These are phyloP conservation scores for Eupsilia transversa DNA, from an alignment of 2,888 invertebrate genomes.

Conservation along the genomic window DNA sequence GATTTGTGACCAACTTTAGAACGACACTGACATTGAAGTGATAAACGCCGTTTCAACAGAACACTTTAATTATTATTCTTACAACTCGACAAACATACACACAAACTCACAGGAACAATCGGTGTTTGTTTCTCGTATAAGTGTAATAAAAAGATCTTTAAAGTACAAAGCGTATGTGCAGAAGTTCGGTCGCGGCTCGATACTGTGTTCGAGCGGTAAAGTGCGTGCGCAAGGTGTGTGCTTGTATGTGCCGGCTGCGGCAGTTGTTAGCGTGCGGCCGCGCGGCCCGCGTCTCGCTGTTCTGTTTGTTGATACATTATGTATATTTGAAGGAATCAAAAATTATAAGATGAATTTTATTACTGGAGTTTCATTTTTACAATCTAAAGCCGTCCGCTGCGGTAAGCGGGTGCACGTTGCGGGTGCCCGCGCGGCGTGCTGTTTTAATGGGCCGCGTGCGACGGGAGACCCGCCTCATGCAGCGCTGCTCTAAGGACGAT, in stretches of 20 bases:
- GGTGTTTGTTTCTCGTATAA: conserved; percentile 68
- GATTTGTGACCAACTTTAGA: conserved; percentile 61
- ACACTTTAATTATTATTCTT: conserved; percentile 22
- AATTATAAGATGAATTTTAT: conserved; percentile 89
- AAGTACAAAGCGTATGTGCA: conserved; percentile 90
- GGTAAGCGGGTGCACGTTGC: no score
- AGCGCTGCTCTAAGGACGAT: no score
- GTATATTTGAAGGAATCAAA: conserved; percentile 91
- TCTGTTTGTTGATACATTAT: conserved; percentile 90
- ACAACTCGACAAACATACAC: conserved; percentile 33
- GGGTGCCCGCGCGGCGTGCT: no score
- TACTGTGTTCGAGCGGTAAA: conserved; percentile 74
- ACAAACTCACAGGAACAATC: conserved; percentile 65
- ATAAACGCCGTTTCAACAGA: conserved; percentile 5
- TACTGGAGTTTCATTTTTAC: conserved; percentile 70
- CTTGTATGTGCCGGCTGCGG: conserved; percentile 65
- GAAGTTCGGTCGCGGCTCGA: conserved; percentile 86
- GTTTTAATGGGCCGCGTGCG: no score
- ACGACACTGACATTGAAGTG: conserved; percentile 7
- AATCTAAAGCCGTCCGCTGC: no score
- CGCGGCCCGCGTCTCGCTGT: conserved; percentile 87
- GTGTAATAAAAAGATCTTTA: conserved; percentile 66
- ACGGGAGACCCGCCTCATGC: no score
- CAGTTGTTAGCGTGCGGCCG: conserved; percentile 71
- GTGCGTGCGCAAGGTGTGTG: conserved; percentile 69